A percentile compares a stretch with the other conserved stretches of the same genome.
Conservation (phyloP, 2,888 invertebrate species). For the Drosophila infuscata region DNA sequence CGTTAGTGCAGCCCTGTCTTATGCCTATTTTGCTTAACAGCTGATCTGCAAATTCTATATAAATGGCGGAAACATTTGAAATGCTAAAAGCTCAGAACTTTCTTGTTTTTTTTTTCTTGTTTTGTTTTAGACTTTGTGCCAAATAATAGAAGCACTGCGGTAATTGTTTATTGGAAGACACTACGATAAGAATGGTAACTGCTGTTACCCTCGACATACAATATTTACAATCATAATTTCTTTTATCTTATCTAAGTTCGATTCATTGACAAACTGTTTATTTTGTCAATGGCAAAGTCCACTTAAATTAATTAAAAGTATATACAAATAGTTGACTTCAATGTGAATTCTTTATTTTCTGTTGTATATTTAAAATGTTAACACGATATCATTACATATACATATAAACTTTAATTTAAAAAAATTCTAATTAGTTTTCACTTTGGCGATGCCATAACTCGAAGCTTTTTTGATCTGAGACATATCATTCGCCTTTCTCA, state of each 20-base stretch:
- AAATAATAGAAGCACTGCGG: constrained; percentile 6
- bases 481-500: constrained; percentile 46
- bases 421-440: constrained; percentile 35
- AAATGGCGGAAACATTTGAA: constrained; percentile 14
- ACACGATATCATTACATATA: background rate
- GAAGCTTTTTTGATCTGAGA: constrained; percentile 63
- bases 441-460: constrained; percentile 45
- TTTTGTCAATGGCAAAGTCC: constrained; percentile 34
- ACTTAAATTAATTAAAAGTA: background rate
- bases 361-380: constrained; percentile 17
- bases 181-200: constrained; percentile 25
- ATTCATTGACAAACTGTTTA: constrained; percentile 28
- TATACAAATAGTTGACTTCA: background rate
- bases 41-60: background rate
- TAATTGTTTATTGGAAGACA: constrained; percentile 38
- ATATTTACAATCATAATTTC: constrained; percentile 17
- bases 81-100: background rate
- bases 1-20: constrained; percentile 26
- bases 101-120: too few species aligned
- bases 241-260: constrained; percentile 44
- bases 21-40: constrained; percentile 23
- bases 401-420: background rate
- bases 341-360: constrained; percentile 33
- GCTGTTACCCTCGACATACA: background rate
- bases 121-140: background rate